Conservation (phyloP, 2,113 vertebrate genomes). For the Hylia prasina region DNA sequence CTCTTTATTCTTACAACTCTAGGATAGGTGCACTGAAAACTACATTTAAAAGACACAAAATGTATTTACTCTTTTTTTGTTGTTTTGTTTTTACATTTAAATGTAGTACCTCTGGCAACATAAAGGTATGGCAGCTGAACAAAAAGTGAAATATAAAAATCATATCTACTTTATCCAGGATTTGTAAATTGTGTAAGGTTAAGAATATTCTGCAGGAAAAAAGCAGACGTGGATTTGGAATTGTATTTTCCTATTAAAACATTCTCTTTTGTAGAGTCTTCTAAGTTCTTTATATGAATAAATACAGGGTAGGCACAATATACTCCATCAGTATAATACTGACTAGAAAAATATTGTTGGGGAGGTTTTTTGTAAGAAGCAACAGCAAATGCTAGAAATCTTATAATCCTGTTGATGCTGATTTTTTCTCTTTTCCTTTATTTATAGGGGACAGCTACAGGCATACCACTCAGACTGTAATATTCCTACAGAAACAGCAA, state of each 20-base stretch:
- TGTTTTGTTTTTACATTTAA: neutral
- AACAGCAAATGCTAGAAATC: neutral
- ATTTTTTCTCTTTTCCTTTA: neutral
- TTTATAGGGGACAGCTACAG: neutral
- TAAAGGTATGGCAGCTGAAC: neutral
- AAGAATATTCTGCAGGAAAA: neutral
- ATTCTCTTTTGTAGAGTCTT: neutral
- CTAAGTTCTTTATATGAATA: neutral
- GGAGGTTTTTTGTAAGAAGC: neutral
- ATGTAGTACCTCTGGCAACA: neutral
- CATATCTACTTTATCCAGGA: neutral
- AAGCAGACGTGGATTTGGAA: neutral
- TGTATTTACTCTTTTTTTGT: neutral
- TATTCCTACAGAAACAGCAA: slow-evolving; percentile 58
- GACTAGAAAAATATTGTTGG: neutral
- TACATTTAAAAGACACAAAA: neutral
- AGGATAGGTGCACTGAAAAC: neutral
- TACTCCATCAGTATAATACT: neutral
- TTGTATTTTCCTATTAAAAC: neutral
- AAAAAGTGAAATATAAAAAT: neutral
- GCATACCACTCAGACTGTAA: neutral
- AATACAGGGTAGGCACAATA: neutral
- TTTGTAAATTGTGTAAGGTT: neutral
- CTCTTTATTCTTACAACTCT: neutral
- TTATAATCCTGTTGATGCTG: neutral